phyloP scores from a whole-genome alignment of 2,888 invertebrate species.

The Elysia crispata region DNA sequence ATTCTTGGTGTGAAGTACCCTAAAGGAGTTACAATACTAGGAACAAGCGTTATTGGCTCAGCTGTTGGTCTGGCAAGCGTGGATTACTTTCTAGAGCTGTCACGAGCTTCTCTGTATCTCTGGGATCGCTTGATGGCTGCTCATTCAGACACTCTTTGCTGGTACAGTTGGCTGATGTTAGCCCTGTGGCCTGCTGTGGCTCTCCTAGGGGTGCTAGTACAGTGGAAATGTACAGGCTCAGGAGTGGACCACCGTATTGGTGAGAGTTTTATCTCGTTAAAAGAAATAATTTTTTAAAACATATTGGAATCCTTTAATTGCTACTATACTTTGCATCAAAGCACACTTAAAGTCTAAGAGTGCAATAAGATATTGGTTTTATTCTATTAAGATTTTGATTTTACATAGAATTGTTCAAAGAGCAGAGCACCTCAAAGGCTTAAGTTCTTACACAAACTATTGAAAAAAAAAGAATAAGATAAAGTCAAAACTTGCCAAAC shows the following conservation, averaged over 20 bases:
- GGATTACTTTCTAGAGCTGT: slow-evolving; percentile 87
- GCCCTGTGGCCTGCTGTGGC: slow-evolving; percentile 86
- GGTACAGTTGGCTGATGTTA: slow-evolving; percentile 86
- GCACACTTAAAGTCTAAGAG: too few relatives aligned
- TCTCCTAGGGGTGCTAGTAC: slow-evolving; percentile 84
- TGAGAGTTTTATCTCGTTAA: slow-evolving; percentile 58
- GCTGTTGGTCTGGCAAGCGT: slow-evolving; percentile 84
- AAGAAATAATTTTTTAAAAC: too few relatives aligned
- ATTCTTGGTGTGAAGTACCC: slow-evolving; percentile 86
- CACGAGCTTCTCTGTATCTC: slow-evolving; percentile 84
- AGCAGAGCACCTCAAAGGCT: too few relatives aligned
- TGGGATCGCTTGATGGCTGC: slow-evolving; percentile 83
- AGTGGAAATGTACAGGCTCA: slow-evolving; percentile 84
- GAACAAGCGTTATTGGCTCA: slow-evolving; percentile 87
- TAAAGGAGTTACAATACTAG: slow-evolving; percentile 85
- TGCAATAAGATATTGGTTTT: too few relatives aligned
- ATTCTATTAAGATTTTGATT: too few relatives aligned
- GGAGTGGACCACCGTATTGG: slow-evolving; percentile 79
- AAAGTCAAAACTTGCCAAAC: too few relatives aligned
- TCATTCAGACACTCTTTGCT: slow-evolving; percentile 81
- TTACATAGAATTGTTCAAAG: too few relatives aligned
- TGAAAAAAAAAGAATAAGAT: too few relatives aligned
- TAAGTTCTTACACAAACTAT: too few relatives aligned
- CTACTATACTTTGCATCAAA: too few relatives aligned
- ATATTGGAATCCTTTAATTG: too few relatives aligned